Evolutionary conservation across 37 sponge, comb jelly and placozoan genomes (phyloP), one percentile per base, ranked within the genome.

Genomic region (Ephydatia muelleri): DNA sequence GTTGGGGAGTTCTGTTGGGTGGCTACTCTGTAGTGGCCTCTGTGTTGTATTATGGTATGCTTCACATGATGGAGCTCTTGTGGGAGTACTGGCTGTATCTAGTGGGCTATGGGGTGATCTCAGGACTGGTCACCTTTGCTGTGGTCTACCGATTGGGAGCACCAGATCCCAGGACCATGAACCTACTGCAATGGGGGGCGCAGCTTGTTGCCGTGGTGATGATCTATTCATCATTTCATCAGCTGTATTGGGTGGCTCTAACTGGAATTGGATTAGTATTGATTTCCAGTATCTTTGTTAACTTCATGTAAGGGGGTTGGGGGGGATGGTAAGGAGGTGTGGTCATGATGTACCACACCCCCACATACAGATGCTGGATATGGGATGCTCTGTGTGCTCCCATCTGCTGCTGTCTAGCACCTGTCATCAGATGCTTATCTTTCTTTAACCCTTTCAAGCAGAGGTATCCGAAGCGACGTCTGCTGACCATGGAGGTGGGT

Each of bases 91-190:
- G 86, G 87, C 70, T 67, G 32, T 88, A 83, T 25, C 31, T 86
- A 0, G 21, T 86, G 28, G 76, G 29, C 40, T 93, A 93, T 48
- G 79, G 83, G 2, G 32, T 79, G 12, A 65, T 79, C 5, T 68
- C 93, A 29, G 90, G 87, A 0, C 57, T 93, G 34, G 5, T 86
- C 67, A 89, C 90, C 75, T 93, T 93, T 83, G 93, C 90, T 25
- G 73, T 88, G 14, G 31, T 88, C 49, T 93, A 93, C 39, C 78
- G 93, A 13, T n/a, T 76, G 35, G 90, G 89, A 0, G 82, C 86
- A 5, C 16, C 38, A 2, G 30, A 85, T 47, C 77, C 74, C 0
- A 70, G 90, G 9, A 88, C 90, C 31, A 71, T 93, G 19, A 49
- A 85, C 75, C 71, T 93, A 31, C 67, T 93, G 12, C 93, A 86